A percentile compares a stretch with the other conserved stretches of the same genome.
Conservation (phyloP, 2,797 vertebrate genomes). For the Gadopsis bispinosus region DNA sequence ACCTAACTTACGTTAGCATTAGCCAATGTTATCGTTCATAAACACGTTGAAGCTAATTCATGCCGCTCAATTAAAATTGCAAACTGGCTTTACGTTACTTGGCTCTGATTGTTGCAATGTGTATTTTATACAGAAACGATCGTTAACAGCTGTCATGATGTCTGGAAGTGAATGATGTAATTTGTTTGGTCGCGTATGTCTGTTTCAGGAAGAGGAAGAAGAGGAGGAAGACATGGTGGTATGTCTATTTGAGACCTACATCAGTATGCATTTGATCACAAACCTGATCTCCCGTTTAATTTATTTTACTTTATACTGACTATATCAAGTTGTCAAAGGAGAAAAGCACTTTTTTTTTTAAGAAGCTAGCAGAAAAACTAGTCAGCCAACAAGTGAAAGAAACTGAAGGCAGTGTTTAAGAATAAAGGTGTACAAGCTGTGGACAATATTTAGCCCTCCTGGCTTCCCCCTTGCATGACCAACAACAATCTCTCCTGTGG, state of each 20-base stretch:
- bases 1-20: conserved; percentile 49
- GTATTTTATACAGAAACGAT: not conserved
- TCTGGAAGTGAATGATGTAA: not conserved
- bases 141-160: too few relatives aligned
- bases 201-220: conserved; percentile 78
- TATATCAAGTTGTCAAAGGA: not conserved
- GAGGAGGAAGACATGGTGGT: conserved; percentile 86
- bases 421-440: not conserved
- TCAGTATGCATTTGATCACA: not conserved
- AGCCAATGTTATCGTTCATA: not conserved
- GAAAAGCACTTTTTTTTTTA: not conserved
- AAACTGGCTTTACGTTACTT: not conserved
- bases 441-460: not conserved
- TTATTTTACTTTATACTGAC: not conserved
- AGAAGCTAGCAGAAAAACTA: not conserved
- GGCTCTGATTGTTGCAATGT: not conserved
- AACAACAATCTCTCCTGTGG: not conserved
- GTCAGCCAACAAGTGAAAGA: not conserved
- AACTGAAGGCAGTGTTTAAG: not conserved
- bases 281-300: not conserved
- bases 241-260: conserved; percentile 47
- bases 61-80: not conserved
- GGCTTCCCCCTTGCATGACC: not conserved
- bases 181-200: conserved; percentile 15
- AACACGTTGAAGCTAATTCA: not conserved